Evolutionary conservation across 2,888 invertebrate genomes (phyloP), one percentile per base, ranked within the genome.

Genomic region (Spilarctia lutea): DNA sequence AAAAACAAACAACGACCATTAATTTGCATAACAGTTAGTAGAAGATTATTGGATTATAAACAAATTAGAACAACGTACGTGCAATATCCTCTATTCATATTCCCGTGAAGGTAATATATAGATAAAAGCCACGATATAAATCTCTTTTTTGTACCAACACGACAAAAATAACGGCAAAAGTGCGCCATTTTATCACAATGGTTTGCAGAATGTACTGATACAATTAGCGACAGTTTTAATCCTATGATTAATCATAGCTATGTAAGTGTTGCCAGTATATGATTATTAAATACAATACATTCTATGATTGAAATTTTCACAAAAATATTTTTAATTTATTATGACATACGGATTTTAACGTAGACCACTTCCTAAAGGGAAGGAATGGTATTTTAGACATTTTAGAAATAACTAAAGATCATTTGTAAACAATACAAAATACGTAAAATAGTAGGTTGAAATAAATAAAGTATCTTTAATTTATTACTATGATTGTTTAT

Each of bases 161-260:
- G 71, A 71, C 77, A 65, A 74, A 79, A 79, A 79, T 77, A 83
- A 75, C 75, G 82, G 80, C 77, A 76, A 75, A 67, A 30, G 13
- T 73, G 52, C 39, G 71, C 76, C 75, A 78, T 73, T 81, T 71
- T 56, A 75, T 71, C 77, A 81, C 80, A 81, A 80, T 80, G 77
- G 73, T 83, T 68, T 81, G 81, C 74, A 35, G 76, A 74, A 72
- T 48, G 66, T 69, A 74, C 70, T 72, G 78, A 73, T 75, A 78
- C 71, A 76, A 73, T 48, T 52, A 72, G 4, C 35, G 48, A 48
- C 33, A 48, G 35, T 33, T 65, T 65, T 33, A 24, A 13, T 7
- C 24, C 30, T 56, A 35, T 35, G 10, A 30, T 48, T 24, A 68
- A 68, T 33, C 13, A 52, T 42, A 63, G 42, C 27, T 7, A 4